These are phyloP conservation scores for Helicoverpa armigera DNA, from an alignment of 1,140 invertebrate species.

Conservation along the genomic window DNA sequence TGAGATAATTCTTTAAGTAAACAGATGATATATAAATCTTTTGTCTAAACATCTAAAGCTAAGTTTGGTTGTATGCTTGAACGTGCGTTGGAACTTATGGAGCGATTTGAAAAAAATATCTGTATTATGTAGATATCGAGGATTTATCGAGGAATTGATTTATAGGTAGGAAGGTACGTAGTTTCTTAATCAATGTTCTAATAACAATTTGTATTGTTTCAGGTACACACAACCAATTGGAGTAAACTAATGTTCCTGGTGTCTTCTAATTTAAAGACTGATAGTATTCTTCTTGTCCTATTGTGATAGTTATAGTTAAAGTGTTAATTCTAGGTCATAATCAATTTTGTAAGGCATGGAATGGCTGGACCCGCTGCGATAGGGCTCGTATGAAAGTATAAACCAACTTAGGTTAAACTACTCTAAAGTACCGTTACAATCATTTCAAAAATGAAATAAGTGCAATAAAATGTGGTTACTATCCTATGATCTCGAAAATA, in stretches of 20 bases:
- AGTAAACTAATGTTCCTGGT: conserved; percentile 61
- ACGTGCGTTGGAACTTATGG: no score
- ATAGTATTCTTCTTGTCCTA: conserved; percentile 77
- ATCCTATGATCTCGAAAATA: conserved; percentile 54
- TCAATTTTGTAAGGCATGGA: conserved; percentile 17
- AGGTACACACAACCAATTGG: conserved; percentile 62
- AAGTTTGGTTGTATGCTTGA: no score
- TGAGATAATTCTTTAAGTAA: no score
- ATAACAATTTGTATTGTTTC: conserved; percentile 55
- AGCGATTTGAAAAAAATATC: no score
- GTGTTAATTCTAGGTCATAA: conserved; percentile 30
- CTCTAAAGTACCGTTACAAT: conserved; percentile 1
- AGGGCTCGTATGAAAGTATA: conserved; percentile 11
- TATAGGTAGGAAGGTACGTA: not conserved
- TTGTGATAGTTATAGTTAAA: conserved; percentile 65
- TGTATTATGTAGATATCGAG: no score
- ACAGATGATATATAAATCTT: no score
- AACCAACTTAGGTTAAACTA: conserved; percentile 24
- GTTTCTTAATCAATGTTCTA: conserved; percentile 15
- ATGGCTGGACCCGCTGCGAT: conserved; percentile 15
- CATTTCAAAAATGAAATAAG: conserved; percentile 42
- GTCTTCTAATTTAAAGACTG: conserved; percentile 76
- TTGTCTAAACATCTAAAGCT: no score
- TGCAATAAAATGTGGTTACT: conserved; percentile 27
- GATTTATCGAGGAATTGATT: no score